Evolutionary conservation across 2,113 vertebrate species (phyloP).

Genomic region (Microcebus tavaratra): DNA sequence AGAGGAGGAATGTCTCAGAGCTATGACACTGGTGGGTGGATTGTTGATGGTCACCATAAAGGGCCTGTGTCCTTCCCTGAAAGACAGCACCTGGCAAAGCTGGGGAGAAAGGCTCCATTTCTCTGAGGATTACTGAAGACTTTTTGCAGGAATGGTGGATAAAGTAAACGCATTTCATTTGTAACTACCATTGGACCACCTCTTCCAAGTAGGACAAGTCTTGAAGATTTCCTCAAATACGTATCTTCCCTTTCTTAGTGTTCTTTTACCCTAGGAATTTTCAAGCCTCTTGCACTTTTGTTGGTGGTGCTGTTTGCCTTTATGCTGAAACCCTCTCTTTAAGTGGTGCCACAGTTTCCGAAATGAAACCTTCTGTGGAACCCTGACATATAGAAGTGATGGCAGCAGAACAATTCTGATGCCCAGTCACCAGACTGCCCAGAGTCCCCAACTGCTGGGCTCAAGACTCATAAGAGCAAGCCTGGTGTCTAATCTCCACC

Average conservation of each 20-base stretch:
- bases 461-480: background rate
- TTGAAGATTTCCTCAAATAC: background rate
- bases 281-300: background rate
- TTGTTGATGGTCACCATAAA: background rate
- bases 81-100: background rate
- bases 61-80: background rate
- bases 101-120: background rate
- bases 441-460: background rate
- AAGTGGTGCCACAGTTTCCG: background rate
- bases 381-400: background rate
- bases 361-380: background rate
- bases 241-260: background rate
- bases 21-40: background rate
- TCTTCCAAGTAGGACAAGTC: background rate
- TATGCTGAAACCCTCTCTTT: background rate
- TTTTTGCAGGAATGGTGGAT: background rate
- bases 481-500: background rate
- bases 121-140: background rate
- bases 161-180: background rate
- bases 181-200: background rate
- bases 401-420: background rate
- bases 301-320: background rate
- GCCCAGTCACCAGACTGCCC: background rate
- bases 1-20: background rate
- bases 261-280: background rate